Percentiles rank a stretch among this genome's conserved stretches.
Conservation (phyloP, 2,113 vertebrate genomes). For the Corvus hawaiiensis region DNA sequence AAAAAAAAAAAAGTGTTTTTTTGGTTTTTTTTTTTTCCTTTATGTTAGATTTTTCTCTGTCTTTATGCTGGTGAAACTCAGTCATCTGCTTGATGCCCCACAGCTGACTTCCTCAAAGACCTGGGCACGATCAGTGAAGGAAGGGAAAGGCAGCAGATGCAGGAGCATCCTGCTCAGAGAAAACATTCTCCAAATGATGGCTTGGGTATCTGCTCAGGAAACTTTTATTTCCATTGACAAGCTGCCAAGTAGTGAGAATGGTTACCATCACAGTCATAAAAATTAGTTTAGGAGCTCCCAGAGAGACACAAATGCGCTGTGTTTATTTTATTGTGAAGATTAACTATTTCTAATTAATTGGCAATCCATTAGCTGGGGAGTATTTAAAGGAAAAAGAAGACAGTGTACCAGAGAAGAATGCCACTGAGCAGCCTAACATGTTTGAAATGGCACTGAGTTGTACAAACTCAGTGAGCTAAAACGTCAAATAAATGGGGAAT, state of each 20-base stretch:
- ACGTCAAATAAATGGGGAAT: not conserved
- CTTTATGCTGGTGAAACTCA: not conserved
- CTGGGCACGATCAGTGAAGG: not conserved
- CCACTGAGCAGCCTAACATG: not conserved
- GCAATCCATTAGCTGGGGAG: slow-evolving; percentile 27
- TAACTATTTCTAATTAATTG: slow-evolving; percentile 58
- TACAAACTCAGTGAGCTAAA: slow-evolving; percentile 1
- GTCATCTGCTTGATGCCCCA: not conserved
- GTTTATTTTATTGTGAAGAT: slow-evolving; percentile 33
- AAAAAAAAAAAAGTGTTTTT: not conserved
- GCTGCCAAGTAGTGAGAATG: not conserved
- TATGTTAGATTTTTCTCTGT: not conserved
- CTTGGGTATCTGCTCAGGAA: not conserved
- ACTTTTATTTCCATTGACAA: slow-evolving; percentile 38
- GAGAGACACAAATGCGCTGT: not conserved
- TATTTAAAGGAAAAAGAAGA: slow-evolving; percentile 18
- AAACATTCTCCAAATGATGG: not conserved
- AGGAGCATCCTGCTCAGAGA: not conserved
- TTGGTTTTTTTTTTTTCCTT: not conserved
- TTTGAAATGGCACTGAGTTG: not conserved
- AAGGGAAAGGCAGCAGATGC: not conserved
- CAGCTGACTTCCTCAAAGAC: not conserved
- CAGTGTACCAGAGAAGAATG: not conserved
- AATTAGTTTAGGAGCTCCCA: slow-evolving; percentile 29
- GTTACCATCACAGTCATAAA: slow-evolving; percentile 16